Evolutionary conservation across 2,797 vertebrate genomes (phyloP), one percentile per base, ranked within the genome.

Genomic region (Catharus ustulatus): DNA sequence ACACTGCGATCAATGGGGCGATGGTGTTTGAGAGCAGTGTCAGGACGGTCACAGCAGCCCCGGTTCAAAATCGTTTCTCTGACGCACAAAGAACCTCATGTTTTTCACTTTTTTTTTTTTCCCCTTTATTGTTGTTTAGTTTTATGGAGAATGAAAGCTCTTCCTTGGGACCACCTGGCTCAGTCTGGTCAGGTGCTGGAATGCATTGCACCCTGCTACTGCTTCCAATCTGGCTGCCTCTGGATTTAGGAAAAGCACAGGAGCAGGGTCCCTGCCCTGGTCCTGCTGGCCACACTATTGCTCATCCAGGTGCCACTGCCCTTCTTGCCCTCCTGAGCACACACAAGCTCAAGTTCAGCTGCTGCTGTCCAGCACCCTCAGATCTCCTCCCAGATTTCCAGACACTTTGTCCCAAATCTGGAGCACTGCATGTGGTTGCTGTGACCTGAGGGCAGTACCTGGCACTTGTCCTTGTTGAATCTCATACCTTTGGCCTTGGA

Each of bases 61-160:
- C 6, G 30, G 3, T 16, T 57, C 79, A 29, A 57, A 75, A 36
- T 4, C 5, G 20, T 17, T 77, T 49, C 57, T 80, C 49, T 21
- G 58, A 34, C 0, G 1, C 30, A 54, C 29, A 49, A 22, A 52
- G 29, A 38, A 27, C 17, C 5, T 67, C 24, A 5, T 3, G 4
- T 11, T 59, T 13, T 10, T 3, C 0, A 6, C 1, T 6, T 1
- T 1, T 17, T 26, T 14, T 32, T 13, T 13, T 2, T 1, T 6
- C 16, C 3, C 16, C 3, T 19, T 63, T 49, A 27, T 11, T n/a
- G 5, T 64, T 48, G 14, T n/a, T 75, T 57, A 45, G 20, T 61
- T 81, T 84, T 67, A 38, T 71, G 27, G 30, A 40, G 22, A 8
- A 10, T 55, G 43, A 84, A 81, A 73, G 69, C 27, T 32, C 38